Evolutionary conservation across 2,113 vertebrate genomes (phyloP).

Genomic region (Malaclemys terrapin): DNA sequence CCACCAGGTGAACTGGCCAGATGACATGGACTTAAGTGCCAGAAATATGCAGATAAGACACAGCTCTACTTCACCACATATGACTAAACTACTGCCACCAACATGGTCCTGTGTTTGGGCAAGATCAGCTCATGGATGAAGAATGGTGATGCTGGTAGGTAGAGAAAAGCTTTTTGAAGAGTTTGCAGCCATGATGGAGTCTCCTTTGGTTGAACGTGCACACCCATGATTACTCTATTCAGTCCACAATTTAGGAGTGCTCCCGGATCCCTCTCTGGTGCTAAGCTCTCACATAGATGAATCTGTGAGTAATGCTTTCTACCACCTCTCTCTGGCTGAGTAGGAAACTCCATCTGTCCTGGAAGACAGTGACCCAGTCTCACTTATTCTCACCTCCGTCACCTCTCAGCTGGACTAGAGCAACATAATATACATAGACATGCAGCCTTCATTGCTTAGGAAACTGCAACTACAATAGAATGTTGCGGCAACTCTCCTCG

Average conservation of each 20-base stretch:
- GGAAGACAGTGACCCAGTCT: neutral
- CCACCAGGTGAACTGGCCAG: neutral
- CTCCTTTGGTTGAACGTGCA: neutral
- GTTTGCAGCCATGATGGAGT: neutral
- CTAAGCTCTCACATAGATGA: neutral
- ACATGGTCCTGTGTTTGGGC: neutral
- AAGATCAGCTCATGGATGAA: neutral
- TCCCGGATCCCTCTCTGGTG: neutral
- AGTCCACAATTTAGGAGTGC: neutral
- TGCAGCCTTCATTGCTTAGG: fast-evolving
- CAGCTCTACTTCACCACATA: neutral
- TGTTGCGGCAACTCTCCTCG: neutral
- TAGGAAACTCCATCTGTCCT: neutral
- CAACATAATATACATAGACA: neutral
- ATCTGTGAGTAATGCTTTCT: neutral
- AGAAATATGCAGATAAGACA: neutral
- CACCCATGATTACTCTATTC: neutral
- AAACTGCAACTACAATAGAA: neutral
- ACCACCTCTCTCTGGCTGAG: neutral
- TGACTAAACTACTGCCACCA: neutral
- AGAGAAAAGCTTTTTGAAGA: neutral
- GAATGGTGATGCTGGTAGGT: neutral
- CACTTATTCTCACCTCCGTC: neutral
- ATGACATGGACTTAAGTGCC: neutral
- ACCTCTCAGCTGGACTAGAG: neutral